Evolutionary conservation across 2,888 invertebrate species (phyloP).

Genomic region (Drosophila subquinaria): DNA sequence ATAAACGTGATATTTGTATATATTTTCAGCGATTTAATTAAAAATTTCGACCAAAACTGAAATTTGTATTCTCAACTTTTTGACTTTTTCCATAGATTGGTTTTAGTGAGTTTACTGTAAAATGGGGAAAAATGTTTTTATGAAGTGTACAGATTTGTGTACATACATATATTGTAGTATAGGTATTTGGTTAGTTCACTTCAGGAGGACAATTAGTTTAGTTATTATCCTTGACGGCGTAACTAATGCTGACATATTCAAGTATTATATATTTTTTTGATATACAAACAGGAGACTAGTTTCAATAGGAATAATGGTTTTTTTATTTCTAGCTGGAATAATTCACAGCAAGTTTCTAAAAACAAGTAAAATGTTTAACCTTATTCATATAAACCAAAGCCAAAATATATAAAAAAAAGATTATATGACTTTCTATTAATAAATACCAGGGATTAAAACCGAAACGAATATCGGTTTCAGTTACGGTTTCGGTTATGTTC

Average conservation of each 20-base stretch:
- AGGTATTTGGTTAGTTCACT: background rate
- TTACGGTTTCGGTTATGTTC: too few species aligned
- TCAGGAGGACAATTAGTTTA: background rate
- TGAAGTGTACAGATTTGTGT: conserved; percentile 18
- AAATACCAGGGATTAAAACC: too few species aligned
- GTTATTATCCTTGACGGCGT: background rate
- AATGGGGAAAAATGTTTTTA: conserved; percentile 13
- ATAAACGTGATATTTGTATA: conserved; percentile 16
- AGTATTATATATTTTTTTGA: too few species aligned
- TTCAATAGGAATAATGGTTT: too few species aligned
- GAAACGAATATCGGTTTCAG: too few species aligned
- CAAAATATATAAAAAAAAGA: too few species aligned
- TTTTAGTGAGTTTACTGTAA: conserved; percentile 16
- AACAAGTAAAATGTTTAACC: background rate
- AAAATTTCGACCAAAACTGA: conserved; percentile 35
- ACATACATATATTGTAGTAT: background rate
- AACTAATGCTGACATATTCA: background rate
- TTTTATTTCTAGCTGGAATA: background rate
- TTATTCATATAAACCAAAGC: too few species aligned
- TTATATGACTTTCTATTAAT: too few species aligned
- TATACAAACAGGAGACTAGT: too few species aligned
- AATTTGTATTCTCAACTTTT: conserved; percentile 19
- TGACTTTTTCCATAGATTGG: background rate
- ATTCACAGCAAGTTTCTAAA: background rate
- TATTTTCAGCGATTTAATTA: conserved; percentile 51